These are phyloP conservation scores for Octonoba sinensis DNA, from an alignment of 2,888 invertebrate genomes.

Conservation along the genomic window DNA sequence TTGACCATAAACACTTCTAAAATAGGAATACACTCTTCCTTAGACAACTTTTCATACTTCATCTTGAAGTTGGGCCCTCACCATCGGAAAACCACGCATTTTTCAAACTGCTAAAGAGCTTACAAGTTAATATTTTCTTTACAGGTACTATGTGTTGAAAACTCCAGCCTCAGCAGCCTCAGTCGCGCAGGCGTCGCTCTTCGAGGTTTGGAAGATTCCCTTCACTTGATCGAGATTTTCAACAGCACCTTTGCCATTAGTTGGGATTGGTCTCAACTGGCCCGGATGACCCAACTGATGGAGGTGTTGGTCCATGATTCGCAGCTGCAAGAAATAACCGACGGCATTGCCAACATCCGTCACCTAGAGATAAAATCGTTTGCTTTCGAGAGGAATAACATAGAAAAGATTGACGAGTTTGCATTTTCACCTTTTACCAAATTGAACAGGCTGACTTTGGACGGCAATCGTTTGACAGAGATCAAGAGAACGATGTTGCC, in stretches of 20 bases:
- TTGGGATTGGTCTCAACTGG: constrained; percentile 31
- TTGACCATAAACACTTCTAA: too few species aligned
- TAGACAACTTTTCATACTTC: too few species aligned
- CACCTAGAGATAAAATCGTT: constrained; percentile 29
- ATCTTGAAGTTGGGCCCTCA: too few species aligned
- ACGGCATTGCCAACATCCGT: constrained; percentile 19
- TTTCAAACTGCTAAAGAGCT: background rate
- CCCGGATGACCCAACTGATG: constrained; percentile 6
- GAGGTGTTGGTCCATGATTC: constrained; percentile 28
- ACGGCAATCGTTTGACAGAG: constrained; percentile 18
- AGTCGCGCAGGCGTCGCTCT: constrained; percentile 21
- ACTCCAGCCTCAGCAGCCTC: constrained; percentile 19
- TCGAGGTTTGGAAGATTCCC: constrained; percentile 8
- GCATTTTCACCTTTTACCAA: constrained; percentile 25
- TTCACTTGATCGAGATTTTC: constrained; percentile 33
- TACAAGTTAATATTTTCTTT: background rate
- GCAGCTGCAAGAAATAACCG: constrained; percentile 17
- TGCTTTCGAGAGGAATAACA: constrained; percentile 26
- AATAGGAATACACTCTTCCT: too few species aligned
- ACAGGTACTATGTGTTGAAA: constrained; percentile 39
- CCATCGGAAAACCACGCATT: too few species aligned
- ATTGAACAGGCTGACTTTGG: constrained; percentile 26
- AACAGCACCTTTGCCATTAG: constrained; percentile 29
- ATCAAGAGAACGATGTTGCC: constrained; percentile 38
- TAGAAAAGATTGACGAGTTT: background rate